These are phyloP conservation scores for Blera fallax DNA, from an alignment of 2,888 invertebrate genomes.

Conservation along the genomic window DNA sequence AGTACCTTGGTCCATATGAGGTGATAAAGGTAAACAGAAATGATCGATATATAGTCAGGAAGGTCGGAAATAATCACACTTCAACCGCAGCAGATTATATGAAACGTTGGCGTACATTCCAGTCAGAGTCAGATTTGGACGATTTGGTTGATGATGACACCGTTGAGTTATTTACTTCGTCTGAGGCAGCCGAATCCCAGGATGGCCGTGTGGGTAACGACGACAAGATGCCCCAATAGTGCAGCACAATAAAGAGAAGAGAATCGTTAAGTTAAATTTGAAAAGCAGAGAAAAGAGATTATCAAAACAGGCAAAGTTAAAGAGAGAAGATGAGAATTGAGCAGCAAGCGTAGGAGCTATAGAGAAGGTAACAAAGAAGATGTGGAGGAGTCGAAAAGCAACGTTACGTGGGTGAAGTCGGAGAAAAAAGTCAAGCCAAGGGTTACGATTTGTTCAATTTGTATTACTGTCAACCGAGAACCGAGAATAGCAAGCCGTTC, in stretches of 20 bases:
- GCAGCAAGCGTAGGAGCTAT: neutral
- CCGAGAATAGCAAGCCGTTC: neutral
- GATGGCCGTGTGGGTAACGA: neutral
- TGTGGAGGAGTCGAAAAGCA: too few species aligned
- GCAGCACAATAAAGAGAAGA: neutral
- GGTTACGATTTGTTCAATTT: too few species aligned
- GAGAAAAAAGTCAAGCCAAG: too few species aligned
- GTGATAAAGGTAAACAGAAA: neutral
- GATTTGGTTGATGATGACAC: neutral
- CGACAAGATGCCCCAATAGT: neutral
- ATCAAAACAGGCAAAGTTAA: neutral
- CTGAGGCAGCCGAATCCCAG: neutral
- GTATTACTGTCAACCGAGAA: too few species aligned
- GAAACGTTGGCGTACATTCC: neutral
- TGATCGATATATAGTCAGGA: conserved; percentile 1
- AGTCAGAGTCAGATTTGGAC: neutral
- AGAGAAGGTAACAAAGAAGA: too few species aligned
- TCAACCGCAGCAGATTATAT: neutral
- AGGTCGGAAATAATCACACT: neutral
- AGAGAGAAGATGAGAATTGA: neutral
- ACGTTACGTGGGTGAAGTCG: too few species aligned
- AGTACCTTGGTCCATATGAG: conserved; percentile 3
- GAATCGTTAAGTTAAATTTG: neutral
- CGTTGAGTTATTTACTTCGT: neutral
- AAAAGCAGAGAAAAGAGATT: neutral